These are phyloP conservation scores for Erebia ligea DNA, from an alignment of 2,888 invertebrate genomes.

Conservation along the genomic window DNA sequence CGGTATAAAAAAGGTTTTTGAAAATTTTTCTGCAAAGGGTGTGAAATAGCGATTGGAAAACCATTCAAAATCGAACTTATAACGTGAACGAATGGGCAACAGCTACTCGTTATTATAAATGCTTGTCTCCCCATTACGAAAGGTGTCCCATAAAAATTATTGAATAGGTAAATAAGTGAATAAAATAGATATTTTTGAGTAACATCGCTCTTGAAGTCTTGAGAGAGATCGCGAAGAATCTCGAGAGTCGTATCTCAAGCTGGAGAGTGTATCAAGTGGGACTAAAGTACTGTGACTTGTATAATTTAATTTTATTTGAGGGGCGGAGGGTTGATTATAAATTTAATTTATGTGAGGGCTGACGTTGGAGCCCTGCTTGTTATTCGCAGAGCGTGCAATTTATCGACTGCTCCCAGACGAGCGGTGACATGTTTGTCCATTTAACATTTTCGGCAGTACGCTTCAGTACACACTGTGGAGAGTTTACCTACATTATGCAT, in stretches of 20 bases:
- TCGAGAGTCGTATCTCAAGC: not conserved
- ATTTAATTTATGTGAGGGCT: conserved; percentile 77
- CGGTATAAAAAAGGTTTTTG: no score
- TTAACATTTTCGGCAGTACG: conserved; percentile 34
- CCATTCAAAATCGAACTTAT: no score
- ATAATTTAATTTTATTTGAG: conserved; percentile 77
- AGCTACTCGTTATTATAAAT: no score
- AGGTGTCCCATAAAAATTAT: no score
- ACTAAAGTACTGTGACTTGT: conserved; percentile 61
- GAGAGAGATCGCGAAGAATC: not conserved
- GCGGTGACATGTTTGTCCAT: conserved; percentile 56
- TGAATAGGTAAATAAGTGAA: no score
- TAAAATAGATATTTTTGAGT: not conserved
- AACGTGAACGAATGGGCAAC: no score
- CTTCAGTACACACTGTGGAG: not conserved
- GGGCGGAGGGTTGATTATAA: conserved; percentile 75
- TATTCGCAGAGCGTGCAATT: conserved; percentile 70
- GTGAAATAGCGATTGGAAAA: no score
- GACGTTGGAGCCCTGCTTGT: conserved; percentile 66
- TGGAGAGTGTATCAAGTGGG: conserved; percentile 10
- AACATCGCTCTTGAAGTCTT: not conserved
- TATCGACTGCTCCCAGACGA: conserved; percentile 65
- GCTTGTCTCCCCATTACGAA: no score
- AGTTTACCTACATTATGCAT: conserved; percentile 12
- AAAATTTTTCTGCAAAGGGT: no score